Evolutionary conservation across 2,797 vertebrate genomes (phyloP).

Genomic region (Leptoclinus maculatus): DNA sequence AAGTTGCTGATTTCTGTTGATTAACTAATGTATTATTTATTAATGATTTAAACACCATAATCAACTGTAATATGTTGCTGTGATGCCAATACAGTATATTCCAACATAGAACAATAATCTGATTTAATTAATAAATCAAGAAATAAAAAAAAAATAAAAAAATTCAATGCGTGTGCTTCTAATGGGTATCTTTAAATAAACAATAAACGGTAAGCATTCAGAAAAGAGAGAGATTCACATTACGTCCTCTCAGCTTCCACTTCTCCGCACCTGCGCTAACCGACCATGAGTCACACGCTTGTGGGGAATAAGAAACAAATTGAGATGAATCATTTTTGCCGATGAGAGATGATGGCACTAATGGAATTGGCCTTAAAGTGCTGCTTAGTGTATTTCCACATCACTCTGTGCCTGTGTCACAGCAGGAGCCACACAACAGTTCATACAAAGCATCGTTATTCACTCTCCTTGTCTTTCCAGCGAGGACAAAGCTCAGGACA

Average conservation of each 20-base stretch:
- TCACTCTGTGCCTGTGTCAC: constrained; percentile 42
- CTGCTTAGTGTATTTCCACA: constrained; percentile 64
- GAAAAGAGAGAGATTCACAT: constrained; percentile 17
- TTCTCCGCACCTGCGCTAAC: constrained; percentile 58
- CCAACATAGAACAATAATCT: not conserved
- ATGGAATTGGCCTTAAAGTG: constrained; percentile 74
- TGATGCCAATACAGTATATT: not conserved
- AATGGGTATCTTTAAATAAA: not conserved
- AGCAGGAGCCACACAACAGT: not conserved
- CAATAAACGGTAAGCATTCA: not conserved
- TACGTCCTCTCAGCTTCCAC: constrained; percentile 23
- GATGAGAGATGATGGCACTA: constrained; percentile 67
- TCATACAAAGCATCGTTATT: constrained; percentile 26
- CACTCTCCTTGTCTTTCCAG: constrained; percentile 12
- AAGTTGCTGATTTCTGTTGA: not conserved
- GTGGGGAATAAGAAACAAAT: constrained; percentile 66
- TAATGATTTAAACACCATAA: not conserved
- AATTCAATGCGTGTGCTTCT: not conserved
- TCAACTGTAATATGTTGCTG: not conserved
- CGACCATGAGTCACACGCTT: constrained; percentile 70
- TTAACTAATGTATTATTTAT: not conserved
- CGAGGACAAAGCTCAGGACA: not conserved
- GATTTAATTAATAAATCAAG: not conserved
- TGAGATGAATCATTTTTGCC: constrained; percentile 65
- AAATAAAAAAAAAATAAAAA: not conserved